phyloP scores from a whole-genome alignment of 2,888 invertebrate species.

The Erebia aethiops region DNA sequence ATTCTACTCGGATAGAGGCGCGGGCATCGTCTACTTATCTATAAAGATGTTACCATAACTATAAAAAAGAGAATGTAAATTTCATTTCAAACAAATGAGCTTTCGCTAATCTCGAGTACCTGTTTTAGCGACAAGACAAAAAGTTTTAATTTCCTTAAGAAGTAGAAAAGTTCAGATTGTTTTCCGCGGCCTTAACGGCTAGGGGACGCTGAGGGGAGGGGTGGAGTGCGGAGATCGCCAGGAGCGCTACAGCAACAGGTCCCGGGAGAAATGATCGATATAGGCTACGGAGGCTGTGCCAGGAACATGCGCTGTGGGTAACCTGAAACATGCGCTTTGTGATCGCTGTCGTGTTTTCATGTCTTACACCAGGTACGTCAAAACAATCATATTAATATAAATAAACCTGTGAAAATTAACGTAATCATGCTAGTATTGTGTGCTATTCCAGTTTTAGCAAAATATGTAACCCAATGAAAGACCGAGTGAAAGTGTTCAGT shows the following conservation, averaged over 20 bases:
- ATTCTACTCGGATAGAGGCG: no score
- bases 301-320: conserved; percentile 68
- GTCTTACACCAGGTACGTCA: conserved; percentile 71
- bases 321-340: conserved; percentile 70
- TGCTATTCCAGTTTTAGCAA: neutral
- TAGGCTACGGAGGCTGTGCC: conserved; percentile 62
- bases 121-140: conserved; percentile 41
- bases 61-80: no score
- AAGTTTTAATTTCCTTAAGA: conserved; percentile 74
- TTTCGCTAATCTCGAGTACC: conserved; percentile 8
- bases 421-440: neutral
- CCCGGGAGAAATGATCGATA: conserved; percentile 65
- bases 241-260: conserved; percentile 71
- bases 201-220: conserved; percentile 47
- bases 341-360: conserved; percentile 67
- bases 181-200: conserved; percentile 70
- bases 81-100: neutral
- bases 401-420: neutral
- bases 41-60: no score
- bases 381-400: conserved; percentile 44
- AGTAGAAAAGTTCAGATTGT: conserved; percentile 76
- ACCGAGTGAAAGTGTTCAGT: conserved; percentile 12
- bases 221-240: conserved; percentile 54
- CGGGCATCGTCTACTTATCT: no score
- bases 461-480: no score